Evolutionary conservation across 2,113 vertebrate genomes (phyloP).

Genomic region (Neoarius graeffei): DNA sequence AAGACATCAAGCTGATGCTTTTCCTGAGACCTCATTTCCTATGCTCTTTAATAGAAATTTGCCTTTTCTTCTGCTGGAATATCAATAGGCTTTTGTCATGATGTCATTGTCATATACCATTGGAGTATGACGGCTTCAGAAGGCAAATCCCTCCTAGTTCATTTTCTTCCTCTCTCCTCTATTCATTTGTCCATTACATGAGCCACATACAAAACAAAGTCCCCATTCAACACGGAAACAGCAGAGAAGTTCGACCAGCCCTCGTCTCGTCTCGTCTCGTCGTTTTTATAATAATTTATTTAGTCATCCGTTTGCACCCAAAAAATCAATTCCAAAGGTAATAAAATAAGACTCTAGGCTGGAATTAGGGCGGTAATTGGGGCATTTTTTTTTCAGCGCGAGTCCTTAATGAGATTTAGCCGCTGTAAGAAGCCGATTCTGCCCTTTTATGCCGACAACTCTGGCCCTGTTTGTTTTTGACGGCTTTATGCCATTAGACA

Average conservation of each 20-base stretch:
- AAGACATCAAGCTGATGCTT: constrained; percentile 28
- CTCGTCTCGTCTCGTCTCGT: constrained; percentile 56
- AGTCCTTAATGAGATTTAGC: constrained; percentile 63
- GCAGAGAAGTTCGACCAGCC: constrained; percentile 53
- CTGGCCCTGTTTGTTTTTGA: constrained; percentile 67
- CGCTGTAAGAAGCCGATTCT: constrained; percentile 42
- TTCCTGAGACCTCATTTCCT: constrained; percentile 45
- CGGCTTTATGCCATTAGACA: constrained; percentile 69
- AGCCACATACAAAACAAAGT: constrained; percentile 42
- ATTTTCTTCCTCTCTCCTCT: constrained; percentile 27
- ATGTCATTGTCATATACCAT: constrained; percentile 38
- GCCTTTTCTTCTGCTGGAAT: constrained; percentile 46
- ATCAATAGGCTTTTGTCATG: constrained; percentile 42
- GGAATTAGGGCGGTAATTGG: constrained; percentile 69
- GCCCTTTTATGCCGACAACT: constrained; percentile 48
- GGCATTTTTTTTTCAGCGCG: constrained; percentile 61
- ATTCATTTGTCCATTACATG: constrained; percentile 16
- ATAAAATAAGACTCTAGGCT: constrained; percentile 62
- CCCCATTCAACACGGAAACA: constrained; percentile 26
- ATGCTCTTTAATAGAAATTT: constrained; percentile 50
- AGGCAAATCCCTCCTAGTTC: constrained; percentile 15
- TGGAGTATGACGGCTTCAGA: constrained; percentile 32
- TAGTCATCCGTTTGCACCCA: constrained; percentile 54
- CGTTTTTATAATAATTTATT: constrained; percentile 58
- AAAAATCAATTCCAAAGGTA: constrained; percentile 65